Conservation (phyloP, 1,140 invertebrate genomes). For the Amyelois transitella region DNA sequence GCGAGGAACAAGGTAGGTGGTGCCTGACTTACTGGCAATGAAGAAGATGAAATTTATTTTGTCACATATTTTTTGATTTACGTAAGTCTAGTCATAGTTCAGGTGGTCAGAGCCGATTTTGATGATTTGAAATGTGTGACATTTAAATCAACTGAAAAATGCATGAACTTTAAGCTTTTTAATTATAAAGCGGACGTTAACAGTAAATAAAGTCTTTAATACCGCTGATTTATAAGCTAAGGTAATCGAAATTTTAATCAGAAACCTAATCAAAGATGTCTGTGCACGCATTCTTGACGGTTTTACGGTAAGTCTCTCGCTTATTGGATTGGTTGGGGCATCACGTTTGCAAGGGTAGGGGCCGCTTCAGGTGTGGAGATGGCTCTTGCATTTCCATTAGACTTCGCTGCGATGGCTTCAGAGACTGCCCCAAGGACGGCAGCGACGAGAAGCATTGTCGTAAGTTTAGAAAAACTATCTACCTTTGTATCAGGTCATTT, state of each 20-base stretch:
- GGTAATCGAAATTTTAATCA: too few species aligned
- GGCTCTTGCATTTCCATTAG: conserved; percentile 82
- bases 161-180: too few species aligned
- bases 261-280: conserved; percentile 1
- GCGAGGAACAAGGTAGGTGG: conserved; percentile 40
- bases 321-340: conserved; percentile 46
- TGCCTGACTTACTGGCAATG: too few species aligned
- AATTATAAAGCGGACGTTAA: too few species aligned
- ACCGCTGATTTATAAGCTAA: too few species aligned
- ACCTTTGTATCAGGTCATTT: not conserved
- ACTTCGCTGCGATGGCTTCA: conserved; percentile 72
- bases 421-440: conserved; percentile 76
- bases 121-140: too few species aligned
- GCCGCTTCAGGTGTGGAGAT: conserved; percentile 75
- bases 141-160: too few species aligned
- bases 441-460: conserved; percentile 76
- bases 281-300: conserved; percentile 28
- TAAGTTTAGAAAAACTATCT: conserved; percentile 49
- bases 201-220: too few species aligned
- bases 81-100: too few species aligned
- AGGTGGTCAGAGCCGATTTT: too few species aligned
- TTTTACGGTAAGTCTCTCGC: conserved; percentile 52
- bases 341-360: conserved; percentile 51
- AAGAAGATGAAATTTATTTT: too few species aligned
- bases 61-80: too few species aligned